Percentiles rank a stretch among this genome's conserved stretches.
phyloP scores from a whole-genome alignment of 2,113 vertebrate species.

The Antechinus flavipes region DNA sequence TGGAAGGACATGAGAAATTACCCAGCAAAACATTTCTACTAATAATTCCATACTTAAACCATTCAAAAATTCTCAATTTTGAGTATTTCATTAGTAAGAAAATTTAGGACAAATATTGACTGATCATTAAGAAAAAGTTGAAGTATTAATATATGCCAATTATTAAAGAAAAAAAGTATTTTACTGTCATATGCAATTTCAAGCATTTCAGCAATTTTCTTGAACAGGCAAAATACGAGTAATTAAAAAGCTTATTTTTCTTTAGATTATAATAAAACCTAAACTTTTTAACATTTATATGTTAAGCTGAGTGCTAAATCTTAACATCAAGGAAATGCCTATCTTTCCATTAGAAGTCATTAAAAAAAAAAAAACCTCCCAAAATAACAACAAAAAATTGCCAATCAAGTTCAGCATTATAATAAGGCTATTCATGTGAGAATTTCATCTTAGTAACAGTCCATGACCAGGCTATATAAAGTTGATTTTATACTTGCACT shows the following conservation, averaged over 20 bases:
- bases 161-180: not conserved
- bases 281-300: not conserved
- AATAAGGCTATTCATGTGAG: not conserved
- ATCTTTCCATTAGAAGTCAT: not conserved
- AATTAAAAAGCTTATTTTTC: not conserved
- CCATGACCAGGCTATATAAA: not conserved
- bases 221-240: not conserved
- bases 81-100: constrained; percentile 34
- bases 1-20: not conserved
- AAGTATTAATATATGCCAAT: not conserved
- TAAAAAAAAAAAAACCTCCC: not conserved
- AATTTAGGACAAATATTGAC: not conserved
- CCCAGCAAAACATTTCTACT: not conserved
- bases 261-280: not conserved
- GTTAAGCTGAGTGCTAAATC: not conserved
- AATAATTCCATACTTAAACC: constrained; percentile 17
- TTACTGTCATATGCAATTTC: constrained; percentile 22
- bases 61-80: not conserved
- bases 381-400: not conserved
- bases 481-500: not conserved
- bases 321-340: not conserved
- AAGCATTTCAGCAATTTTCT: constrained; percentile 46
- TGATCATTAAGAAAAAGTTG: not conserved
- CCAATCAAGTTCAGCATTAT: not conserved
- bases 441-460: not conserved